Percentiles rank a stretch among this genome's conserved stretches.
These are phyloP conservation scores for Etheostoma spectabile DNA, from an alignment of 2,113 vertebrate species.

Conservation along the genomic window DNA sequence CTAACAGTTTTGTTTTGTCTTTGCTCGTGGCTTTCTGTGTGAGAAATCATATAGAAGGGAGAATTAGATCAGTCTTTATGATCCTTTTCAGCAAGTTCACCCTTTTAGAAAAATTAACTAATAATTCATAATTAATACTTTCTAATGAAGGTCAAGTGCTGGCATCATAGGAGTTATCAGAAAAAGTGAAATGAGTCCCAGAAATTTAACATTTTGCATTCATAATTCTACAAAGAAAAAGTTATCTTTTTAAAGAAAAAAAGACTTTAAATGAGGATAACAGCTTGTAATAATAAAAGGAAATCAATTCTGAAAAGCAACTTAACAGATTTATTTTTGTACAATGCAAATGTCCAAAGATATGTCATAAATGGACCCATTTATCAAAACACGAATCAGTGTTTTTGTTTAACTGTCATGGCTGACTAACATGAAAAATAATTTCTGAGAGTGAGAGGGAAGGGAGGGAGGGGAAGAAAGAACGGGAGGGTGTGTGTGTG, in stretches of 20 bases:
- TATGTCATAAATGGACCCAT: neutral
- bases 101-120: neutral
- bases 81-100: neutral
- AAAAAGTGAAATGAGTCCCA: neutral
- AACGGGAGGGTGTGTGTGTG: neutral
- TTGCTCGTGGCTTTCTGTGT: neutral
- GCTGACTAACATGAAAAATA: slow-evolving; percentile 42
- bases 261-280: neutral
- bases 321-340: slow-evolving; percentile 24
- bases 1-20: neutral
- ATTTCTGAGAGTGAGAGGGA: neutral
- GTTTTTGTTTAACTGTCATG: slow-evolving; percentile 56
- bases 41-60: neutral
- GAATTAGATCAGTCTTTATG: neutral
- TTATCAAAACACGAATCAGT: slow-evolving; percentile 65
- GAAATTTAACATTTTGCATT: neutral
- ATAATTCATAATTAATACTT: neutral
- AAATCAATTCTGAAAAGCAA: slow-evolving; percentile 3
- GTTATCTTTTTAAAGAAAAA: no score
- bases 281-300: neutral
- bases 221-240: neutral
- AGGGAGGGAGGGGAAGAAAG: neutral
- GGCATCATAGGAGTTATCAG: neutral
- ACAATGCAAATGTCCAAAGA: slow-evolving; percentile 29
- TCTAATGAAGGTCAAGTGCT: neutral